These are phyloP conservation scores for Polypedilum pembai DNA, from an alignment of 1,140 invertebrate species.

Conservation along the genomic window DNA sequence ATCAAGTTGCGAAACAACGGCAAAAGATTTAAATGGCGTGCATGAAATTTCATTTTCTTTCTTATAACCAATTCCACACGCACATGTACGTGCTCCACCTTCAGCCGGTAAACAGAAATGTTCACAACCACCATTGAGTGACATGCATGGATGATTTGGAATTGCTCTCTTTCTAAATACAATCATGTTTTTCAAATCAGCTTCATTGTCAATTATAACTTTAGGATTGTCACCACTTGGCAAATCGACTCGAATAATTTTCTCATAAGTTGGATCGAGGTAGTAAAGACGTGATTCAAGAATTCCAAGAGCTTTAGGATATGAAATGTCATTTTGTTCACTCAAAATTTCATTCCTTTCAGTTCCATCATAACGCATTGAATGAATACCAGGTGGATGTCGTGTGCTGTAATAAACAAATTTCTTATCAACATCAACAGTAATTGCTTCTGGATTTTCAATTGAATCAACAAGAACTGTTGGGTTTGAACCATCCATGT, in stretches of 20 bases:
- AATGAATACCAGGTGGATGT: constrained; percentile 62
- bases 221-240: constrained; percentile 70
- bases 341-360: constrained; percentile 62
- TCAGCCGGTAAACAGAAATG: constrained; percentile 84
- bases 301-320: constrained; percentile 76
- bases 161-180: constrained; percentile 79
- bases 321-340: constrained; percentile 58
- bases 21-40: constrained; percentile 77
- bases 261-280: constrained; percentile 82
- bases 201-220: constrained; percentile 74
- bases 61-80: constrained; percentile 79
- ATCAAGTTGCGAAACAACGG: constrained; percentile 83
- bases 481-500: constrained; percentile 87
- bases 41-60: constrained; percentile 72
- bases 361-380: constrained; percentile 67
- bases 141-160: constrained; percentile 75
- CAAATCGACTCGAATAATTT: constrained; percentile 80
- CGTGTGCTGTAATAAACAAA: constrained; percentile 80
- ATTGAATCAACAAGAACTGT: constrained; percentile 59
- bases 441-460: constrained; percentile 70
- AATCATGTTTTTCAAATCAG: constrained; percentile 77
- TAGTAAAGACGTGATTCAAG: constrained; percentile 79
- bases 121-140: constrained; percentile 83
- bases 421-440: constrained; percentile 77
- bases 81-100: constrained; percentile 63